Base-by-base conservation (phyloP, 2,888 invertebrate species). In the Latrodectus hesperus region DNA sequence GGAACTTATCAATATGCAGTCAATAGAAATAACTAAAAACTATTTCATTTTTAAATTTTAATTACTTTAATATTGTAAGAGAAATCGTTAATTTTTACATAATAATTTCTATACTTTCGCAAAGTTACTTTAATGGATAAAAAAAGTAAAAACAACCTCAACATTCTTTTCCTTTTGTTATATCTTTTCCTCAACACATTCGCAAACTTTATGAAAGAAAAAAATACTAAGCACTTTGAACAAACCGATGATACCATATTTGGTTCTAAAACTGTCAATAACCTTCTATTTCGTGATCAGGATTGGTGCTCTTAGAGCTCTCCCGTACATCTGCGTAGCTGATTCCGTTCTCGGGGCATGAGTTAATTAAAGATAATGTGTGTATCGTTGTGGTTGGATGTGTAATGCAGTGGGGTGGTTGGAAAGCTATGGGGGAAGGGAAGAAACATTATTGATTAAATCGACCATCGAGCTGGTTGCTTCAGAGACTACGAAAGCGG, bases 321-420 rank as follows among this genome's bases (percentile, higher is more conserved):
- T 12, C 10, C 11, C n/a, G 22, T 16, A 68, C 74, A 60, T 74
- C 78, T 16, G 64, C 53, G 70, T 11, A 55, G 74, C 74, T 76
- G 60, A 83, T 83, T 83, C 55, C 76, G 71, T 70, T 76, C 76
- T 65, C 22, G 22, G 73, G 78, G 73, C 84, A 78, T 78, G 78
- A 84, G 84, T 84, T 84, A 84, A 84, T 84, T 84, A 84, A 77
- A 64, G 77, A 53, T 84, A 84, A 84, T 84, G 84, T 73, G 84
- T 84, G 76, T 83, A 71, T 84, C 71, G 72, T 52, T 52, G 26
- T 38, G 74, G 53, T 11, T 17, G 38, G 60, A 49, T 38, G n/a
- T 65, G 60, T 16, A 12, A 60, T 12, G 38, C 38, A 3, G 38
- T 3, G 38, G 38, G 38, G 38, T 38, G 38, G 38, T 4, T 38